Evolutionary conservation across 2,797 vertebrate species (phyloP), one percentile per base, ranked within the genome.

Genomic region (Melanotaenia boesemani): DNA sequence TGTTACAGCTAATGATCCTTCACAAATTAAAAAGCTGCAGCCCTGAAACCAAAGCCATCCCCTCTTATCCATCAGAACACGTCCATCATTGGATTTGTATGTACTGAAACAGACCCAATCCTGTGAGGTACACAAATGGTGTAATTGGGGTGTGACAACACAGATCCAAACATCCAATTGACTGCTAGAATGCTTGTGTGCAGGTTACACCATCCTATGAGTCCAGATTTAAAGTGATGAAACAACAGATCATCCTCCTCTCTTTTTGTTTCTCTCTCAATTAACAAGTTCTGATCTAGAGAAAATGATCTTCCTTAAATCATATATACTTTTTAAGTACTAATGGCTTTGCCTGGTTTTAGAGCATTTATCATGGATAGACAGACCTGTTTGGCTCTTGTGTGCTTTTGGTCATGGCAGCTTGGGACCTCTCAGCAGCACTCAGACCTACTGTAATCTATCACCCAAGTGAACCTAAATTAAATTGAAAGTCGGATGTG

Each of bases 21-120:
- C 79, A 83, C 90, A 90, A 93, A 93, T 93, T 93, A 93, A 92
- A 94, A 92, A 64, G 86, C 89, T 84, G 82, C 85, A 86, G 84
- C 90, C 81, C 85, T 86, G 90, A 91, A 90, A 89, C 82, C 86
- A 86, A 84, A 88, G 77, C 64, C 70, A 41, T 80, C 74, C 72
- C 79, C 55, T 80, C 34, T 61, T 74, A 89, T 92, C 76, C 76
- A 85, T 92, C 88, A 90, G 58, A 79, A 87, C 15, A 1, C 55
- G 56, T 55, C 78, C 63, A 70, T 86, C 82, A 77, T 37, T 70
- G 72, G 67, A 77, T 67, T 48, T 44, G 64, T 44, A 55, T 12
- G 5, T 61, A 64, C 52, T 76, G 70, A 86, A 86, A 84, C n/a
- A 52, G 64, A 77, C 58, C 67, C 72, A 62, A 81, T 82, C 63